A percentile compares a stretch with the other conserved stretches of the same genome.
These are phyloP conservation scores for Ophthalmolycus amberensis DNA, from an alignment of 2,113 vertebrate species.

Conservation along the genomic window DNA sequence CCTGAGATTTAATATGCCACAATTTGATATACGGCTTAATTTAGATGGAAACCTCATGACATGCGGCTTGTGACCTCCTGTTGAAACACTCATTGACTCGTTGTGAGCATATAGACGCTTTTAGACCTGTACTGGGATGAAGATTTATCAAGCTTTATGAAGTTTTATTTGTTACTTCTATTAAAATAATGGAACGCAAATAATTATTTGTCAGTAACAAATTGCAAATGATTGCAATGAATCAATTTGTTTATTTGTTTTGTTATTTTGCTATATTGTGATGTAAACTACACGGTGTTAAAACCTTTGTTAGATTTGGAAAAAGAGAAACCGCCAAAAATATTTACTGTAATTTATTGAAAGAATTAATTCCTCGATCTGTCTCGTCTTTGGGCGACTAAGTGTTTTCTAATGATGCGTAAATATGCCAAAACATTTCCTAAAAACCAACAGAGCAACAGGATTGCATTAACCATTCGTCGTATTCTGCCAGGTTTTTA, in stretches of 20 bases:
- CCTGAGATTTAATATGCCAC: conserved; percentile 82
- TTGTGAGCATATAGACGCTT: conserved; percentile 57
- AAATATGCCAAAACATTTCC: neutral
- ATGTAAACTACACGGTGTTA: neutral
- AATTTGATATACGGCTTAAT: conserved; percentile 84
- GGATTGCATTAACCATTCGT: neutral
- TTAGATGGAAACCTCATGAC: conserved; percentile 84
- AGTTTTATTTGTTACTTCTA: neutral
- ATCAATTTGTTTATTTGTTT: neutral
- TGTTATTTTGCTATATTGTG: neutral
- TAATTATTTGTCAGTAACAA: neutral
- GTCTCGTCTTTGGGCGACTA: neutral
- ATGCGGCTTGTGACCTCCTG: conserved; percentile 77
- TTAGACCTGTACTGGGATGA: neutral
- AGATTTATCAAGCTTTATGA: neutral
- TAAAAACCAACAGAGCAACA: neutral
- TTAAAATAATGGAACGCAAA: neutral
- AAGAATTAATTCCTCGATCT: neutral
- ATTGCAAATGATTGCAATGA: neutral
- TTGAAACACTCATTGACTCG: conserved; percentile 66
- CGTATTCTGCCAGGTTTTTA: neutral
- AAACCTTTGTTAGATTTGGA: neutral
- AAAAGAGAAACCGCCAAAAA: neutral
- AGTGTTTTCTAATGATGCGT: neutral
- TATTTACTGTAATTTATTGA: neutral